Evolutionary conservation across 1,140 invertebrate genomes (phyloP).

Genomic region (Plodia interpunctella): DNA sequence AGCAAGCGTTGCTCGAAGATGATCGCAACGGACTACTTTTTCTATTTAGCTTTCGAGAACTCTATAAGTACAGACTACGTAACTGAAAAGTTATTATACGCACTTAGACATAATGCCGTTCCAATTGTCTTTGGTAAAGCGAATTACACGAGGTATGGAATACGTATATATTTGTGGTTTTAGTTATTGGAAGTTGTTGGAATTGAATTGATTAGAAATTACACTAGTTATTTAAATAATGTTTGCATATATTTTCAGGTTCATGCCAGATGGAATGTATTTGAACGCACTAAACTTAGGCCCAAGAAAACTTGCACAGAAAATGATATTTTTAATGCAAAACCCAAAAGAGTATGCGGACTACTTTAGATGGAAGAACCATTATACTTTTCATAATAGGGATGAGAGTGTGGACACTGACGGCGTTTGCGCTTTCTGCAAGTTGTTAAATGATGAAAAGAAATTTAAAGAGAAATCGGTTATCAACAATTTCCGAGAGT

Average conservation of each 20-base stretch:
- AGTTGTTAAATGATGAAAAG: conserved; percentile 28
- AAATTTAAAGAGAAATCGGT: conserved; percentile 32
- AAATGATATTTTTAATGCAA: conserved; percentile 29
- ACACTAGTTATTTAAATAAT: too few relatives aligned
- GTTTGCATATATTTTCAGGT: too few relatives aligned
- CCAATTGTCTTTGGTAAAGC: conserved; percentile 73
- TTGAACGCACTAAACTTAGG: neutral
- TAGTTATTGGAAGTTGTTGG: neutral
- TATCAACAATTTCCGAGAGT: conserved; percentile 35
- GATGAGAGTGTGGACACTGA: conserved; percentile 40
- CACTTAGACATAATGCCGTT: conserved; percentile 66
- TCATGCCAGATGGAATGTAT: neutral
- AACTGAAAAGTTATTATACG: conserved; percentile 81
- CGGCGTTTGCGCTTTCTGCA: conserved; percentile 41
- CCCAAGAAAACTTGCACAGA: neutral
- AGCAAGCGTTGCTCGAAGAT: conserved; percentile 57
- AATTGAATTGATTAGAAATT: too few relatives aligned
- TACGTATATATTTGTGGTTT: too few relatives aligned
- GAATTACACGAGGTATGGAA: conserved; percentile 51
- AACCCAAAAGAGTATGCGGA: conserved; percentile 41
- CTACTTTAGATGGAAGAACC: conserved; percentile 55
- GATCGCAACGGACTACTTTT: conserved; percentile 78
- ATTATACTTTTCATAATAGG: conserved; percentile 46
- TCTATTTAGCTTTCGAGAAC: conserved; percentile 86
- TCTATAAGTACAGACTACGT: conserved; percentile 80